Evolutionary conservation across 2,797 vertebrate species (phyloP), one percentile per base, ranked within the genome.

Genomic region (Xenopus petersii): DNA sequence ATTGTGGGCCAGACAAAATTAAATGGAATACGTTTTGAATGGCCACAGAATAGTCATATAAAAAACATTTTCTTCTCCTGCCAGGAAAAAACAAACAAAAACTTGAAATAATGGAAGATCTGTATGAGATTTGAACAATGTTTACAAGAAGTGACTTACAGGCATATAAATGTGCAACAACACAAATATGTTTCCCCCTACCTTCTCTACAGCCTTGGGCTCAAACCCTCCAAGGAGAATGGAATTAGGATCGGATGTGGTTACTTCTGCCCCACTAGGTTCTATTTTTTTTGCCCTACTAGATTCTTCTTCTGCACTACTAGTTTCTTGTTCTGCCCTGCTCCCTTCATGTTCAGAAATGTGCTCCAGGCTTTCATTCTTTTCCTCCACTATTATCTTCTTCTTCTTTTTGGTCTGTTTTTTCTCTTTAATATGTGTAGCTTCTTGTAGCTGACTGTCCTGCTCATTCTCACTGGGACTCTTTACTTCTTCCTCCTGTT

Each of bases 141-240:
- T 30, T 30, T 30, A 30, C 26, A 30, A 30, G 2, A 2, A 30
- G 26, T 30, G 26, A 30, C 26, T 30, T 30, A 30, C 2, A 30
- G 26, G 26, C 1, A 30, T 30, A 30, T 1, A 30, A 30, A 30
- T 30, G 26, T 30, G 26, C 51, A 55, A 16, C 51, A 55, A 13
- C 51, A 55, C 2, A 55, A 6, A 55, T 30, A 30, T 30, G 4
- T 30, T 30, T 42, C 0, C 2, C n/a, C 54, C 65, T 87, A 98
- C 97, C 94, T 96, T 97, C 10, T 87, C 87, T 15, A 88, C 73
- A 0, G 84, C 79, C 80, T 89, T 95, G 74, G 64, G 87, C 2
- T 89, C 77, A 1, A 92, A 93, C 74, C 89, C 93, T 42, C 95
- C 94, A 0, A 98, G 85, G 62, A 97, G 65, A 0, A 81, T 80